A percentile compares a stretch with the other conserved stretches of the same genome.
Conservation (phyloP, 2,797 vertebrate genomes). For the Megalops cyprinoides region DNA sequence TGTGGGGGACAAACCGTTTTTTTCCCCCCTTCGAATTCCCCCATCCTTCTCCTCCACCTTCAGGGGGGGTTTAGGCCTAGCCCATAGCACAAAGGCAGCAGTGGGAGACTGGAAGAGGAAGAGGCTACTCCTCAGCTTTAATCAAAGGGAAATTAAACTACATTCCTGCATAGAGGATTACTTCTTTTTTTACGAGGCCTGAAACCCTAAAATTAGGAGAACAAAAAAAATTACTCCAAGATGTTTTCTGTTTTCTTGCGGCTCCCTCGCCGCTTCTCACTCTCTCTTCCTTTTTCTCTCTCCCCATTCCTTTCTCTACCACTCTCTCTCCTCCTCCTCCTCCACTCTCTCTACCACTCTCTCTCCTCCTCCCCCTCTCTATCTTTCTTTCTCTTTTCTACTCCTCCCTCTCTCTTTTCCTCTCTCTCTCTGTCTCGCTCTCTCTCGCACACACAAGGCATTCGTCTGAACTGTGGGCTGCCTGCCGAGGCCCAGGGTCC, state of each 20-base stretch:
- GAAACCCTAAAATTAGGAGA: conserved; percentile 33
- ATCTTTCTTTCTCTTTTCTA: conserved; percentile 22
- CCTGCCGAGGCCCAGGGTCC: conserved; percentile 38
- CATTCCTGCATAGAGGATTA: conserved; percentile 51
- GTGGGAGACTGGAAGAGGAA: conserved; percentile 49
- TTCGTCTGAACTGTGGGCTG: conserved; percentile 48
- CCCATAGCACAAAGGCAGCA: conserved; percentile 45
- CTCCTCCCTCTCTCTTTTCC: conserved; percentile 10
- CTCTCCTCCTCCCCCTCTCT: neutral
- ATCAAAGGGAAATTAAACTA: conserved; percentile 59
- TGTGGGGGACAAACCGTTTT: too few relatives aligned
- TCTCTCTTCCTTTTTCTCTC: neutral
- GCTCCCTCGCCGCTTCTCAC: neutral
- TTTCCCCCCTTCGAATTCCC: too few relatives aligned
- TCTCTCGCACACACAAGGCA: conserved; percentile 29
- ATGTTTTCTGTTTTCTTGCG: conserved; percentile 42
- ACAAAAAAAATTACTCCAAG: conserved; percentile 50
- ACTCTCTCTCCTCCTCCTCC: too few relatives aligned
- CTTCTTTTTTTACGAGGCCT: conserved; percentile 44
- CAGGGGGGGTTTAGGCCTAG: conserved; percentile 50
- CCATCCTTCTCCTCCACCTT: conserved; percentile 25
- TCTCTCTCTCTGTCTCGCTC: conserved; percentile 19
- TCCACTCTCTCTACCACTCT: neutral
- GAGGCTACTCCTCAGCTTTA: conserved; percentile 42
- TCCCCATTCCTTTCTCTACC: neutral